Conservation (phyloP, 2,888 invertebrate species). For the Oeneis ivallda region DNA sequence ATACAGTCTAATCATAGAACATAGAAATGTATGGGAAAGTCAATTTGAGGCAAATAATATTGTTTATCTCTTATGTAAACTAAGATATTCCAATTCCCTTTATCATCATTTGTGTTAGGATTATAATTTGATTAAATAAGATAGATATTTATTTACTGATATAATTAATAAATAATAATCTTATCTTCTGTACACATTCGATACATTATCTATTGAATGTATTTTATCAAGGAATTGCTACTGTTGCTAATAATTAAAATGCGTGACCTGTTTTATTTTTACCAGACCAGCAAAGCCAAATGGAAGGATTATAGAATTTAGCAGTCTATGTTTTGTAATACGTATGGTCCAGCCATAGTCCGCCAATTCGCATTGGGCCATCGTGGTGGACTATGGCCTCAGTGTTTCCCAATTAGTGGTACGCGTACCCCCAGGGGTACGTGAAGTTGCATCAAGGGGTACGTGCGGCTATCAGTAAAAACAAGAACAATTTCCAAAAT, state of each 20-base stretch:
- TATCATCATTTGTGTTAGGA: neutral
- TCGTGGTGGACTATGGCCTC: too few relatives aligned
- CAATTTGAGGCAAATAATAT: neutral
- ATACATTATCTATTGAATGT: neutral
- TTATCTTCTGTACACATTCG: constrained; percentile 1
- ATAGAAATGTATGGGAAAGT: neutral
- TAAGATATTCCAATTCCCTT: neutral
- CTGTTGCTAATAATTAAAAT: constrained; percentile 8
- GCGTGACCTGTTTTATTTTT: neutral
- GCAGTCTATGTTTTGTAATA: too few relatives aligned
- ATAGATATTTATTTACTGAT: neutral
- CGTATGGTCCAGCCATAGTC: too few relatives aligned
- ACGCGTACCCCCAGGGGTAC: too few relatives aligned
- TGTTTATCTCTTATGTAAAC: neutral
- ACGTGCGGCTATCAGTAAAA: too few relatives aligned
- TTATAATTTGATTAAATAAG: neutral
- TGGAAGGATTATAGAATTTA: too few relatives aligned
- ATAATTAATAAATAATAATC: constrained; percentile 9
- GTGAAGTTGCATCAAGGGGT: too few relatives aligned
- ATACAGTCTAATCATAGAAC: too few relatives aligned
- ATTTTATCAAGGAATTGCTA: neutral
- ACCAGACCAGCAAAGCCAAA: too few relatives aligned
- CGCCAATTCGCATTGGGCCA: too few relatives aligned
- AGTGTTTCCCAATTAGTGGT: too few relatives aligned
- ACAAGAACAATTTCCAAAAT: too few relatives aligned